A percentile compares a stretch with the other conserved stretches of the same genome.
Evolutionary conservation across 1,140 invertebrate genomes (phyloP).

Genomic region (Achroia grisella): DNA sequence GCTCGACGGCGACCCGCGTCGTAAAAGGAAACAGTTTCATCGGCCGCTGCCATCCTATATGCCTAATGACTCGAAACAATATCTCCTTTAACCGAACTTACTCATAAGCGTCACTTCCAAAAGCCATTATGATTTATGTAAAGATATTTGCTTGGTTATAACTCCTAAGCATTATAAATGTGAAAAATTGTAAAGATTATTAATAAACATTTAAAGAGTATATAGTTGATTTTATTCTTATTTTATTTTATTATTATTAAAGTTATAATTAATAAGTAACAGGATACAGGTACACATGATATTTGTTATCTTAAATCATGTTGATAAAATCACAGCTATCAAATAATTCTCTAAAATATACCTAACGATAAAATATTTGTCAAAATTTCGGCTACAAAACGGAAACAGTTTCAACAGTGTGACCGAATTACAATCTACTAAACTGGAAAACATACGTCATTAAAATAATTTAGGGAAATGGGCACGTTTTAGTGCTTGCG

Average conservation of each 20-base stretch:
- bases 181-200: no score
- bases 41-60: constrained; percentile 30
- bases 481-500: constrained; percentile 41
- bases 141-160: constrained; percentile 15
- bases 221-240: no score
- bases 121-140: constrained; percentile 7
- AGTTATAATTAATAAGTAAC: no score
- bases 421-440: constrained; percentile 35
- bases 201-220: no score
- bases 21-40: constrained; percentile 40
- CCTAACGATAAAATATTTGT: constrained; percentile 39
- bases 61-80: constrained; percentile 48
- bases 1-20: constrained; percentile 24
- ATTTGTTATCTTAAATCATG: no score
- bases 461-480: constrained; percentile 53
- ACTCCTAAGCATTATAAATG: no score
- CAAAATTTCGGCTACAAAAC: constrained; percentile 16
- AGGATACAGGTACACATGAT: no score
- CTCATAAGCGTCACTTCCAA: constrained; percentile 24
- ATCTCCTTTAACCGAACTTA: constrained; percentile 26
- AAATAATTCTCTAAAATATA: no score
- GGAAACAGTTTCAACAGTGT: constrained; percentile 29
- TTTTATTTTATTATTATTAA: no score
- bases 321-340: no score
- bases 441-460: constrained; percentile 41